Percentiles rank a stretch among this genome's conserved stretches.
Evolutionary conservation across 2,888 invertebrate species (phyloP).

Genomic region (Lasioglossum figueresi): DNA sequence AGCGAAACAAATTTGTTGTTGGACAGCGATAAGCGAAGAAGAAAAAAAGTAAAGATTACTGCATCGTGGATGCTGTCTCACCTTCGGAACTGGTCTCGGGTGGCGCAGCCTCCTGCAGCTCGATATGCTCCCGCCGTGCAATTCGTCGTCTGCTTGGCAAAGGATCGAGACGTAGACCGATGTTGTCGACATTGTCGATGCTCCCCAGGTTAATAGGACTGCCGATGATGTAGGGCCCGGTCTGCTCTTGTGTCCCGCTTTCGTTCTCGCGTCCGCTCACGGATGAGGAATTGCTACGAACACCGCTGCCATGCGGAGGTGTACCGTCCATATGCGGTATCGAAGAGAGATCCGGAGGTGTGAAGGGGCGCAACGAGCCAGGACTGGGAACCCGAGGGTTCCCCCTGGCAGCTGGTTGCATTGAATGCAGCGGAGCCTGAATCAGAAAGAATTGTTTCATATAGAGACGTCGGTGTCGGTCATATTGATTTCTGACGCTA

Average conservation of each 20-base stretch:
- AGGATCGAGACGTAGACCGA: conserved; percentile 76
- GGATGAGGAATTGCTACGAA: conserved; percentile 62
- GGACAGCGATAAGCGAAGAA: neutral
- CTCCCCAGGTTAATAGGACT: conserved; percentile 81
- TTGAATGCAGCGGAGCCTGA: conserved; percentile 81
- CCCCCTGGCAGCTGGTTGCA: conserved; percentile 81
- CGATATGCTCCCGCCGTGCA: conserved; percentile 79
- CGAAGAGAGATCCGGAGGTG: conserved; percentile 81
- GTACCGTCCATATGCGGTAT: conserved; percentile 83
- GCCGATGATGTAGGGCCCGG: conserved; percentile 80
- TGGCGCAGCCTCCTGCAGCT: conserved; percentile 76
- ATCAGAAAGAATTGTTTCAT: conserved; percentile 46
- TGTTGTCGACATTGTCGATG: conserved; percentile 82
- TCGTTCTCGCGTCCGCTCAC: conserved; percentile 49
- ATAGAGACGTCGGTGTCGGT: neutral
- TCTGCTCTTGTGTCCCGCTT: conserved; percentile 31
- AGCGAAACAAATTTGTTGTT: no score
- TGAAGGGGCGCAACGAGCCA: conserved; percentile 78
- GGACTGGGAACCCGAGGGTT: conserved; percentile 76
- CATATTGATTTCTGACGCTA: neutral
- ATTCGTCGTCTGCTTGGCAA: conserved; percentile 65
- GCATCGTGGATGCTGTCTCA: conserved; percentile 47
- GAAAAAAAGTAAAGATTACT: neutral
- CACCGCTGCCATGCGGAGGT: conserved; percentile 69
- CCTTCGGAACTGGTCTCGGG: conserved; percentile 64